phyloP scores from a whole-genome alignment of 1,140 invertebrate species.

The Listronotus oregonensis region DNA sequence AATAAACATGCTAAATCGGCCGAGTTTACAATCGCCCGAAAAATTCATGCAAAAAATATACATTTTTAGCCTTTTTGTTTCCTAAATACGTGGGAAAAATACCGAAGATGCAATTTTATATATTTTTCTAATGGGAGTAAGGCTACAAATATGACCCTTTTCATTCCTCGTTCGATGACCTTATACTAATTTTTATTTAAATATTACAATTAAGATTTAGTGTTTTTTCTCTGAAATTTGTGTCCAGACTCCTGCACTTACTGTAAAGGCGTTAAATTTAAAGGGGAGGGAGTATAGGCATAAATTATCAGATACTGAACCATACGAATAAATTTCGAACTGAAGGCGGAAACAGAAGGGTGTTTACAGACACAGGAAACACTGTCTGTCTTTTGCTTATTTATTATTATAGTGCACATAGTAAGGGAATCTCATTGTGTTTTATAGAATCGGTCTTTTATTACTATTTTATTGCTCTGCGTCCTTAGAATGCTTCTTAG shows the following conservation, averaged over 20 bases:
- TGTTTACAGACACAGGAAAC: constrained; percentile 33
- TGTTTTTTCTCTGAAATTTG: too few relatives aligned
- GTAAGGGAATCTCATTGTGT: constrained; percentile 34
- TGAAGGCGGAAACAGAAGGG: constrained; percentile 21
- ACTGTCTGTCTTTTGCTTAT: constrained; percentile 33
- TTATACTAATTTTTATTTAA: too few relatives aligned
- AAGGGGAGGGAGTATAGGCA: background rate
- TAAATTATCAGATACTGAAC: constrained; percentile 11
- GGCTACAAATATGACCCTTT: too few relatives aligned
- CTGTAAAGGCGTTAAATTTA: background rate
- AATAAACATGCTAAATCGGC: too few relatives aligned
- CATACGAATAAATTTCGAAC: constrained; percentile 22
- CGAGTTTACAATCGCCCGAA: too few relatives aligned
- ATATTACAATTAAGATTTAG: too few relatives aligned
- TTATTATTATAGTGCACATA: constrained; percentile 36
- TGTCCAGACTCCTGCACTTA: background rate
- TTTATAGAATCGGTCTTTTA: constrained; percentile 30
- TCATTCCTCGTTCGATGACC: too few relatives aligned
- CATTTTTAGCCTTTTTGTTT: too few relatives aligned
- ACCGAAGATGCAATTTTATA: too few relatives aligned
- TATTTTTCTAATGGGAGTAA: too few relatives aligned
- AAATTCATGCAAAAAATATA: too few relatives aligned
- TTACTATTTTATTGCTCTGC: constrained; percentile 29
- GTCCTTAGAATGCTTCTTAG: constrained; percentile 24
- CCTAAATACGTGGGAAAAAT: too few relatives aligned